Percentiles rank a stretch among this genome's conserved stretches.
Evolutionary conservation across 1,140 invertebrate genomes (phyloP).

Genomic region (Tachypleus tridentatus): DNA sequence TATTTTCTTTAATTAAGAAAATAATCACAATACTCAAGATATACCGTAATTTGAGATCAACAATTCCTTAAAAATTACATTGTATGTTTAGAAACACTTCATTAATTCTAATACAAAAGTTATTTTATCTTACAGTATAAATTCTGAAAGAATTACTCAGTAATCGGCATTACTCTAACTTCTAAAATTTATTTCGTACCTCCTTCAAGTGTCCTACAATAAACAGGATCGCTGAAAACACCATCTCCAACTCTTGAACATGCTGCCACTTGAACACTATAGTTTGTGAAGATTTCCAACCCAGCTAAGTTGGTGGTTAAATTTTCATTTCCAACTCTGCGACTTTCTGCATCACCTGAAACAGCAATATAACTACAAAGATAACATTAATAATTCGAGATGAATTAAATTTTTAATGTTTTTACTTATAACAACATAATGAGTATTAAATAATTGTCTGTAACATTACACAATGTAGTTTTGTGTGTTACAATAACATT

Average conservation of each 20-base stretch:
- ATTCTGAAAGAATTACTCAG: not conserved
- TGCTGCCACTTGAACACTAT: slow-evolving; percentile 6
- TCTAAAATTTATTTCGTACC: slow-evolving; percentile 1
- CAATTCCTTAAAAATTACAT: not conserved
- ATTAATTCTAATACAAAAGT: not conserved
- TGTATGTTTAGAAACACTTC: not conserved
- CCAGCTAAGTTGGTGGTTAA: not conserved
- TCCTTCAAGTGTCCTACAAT: slow-evolving; percentile 5
- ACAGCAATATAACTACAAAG: too few relatives aligned
- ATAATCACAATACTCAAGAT: not conserved
- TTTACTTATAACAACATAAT: too few relatives aligned
- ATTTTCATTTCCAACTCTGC: not conserved
- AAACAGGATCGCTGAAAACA: not conserved
- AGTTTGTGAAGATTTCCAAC: slow-evolving; percentile 8
- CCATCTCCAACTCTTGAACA: slow-evolving; percentile 5
- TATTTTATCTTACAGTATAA: not conserved
- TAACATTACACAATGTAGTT: too few relatives aligned
- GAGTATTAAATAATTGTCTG: too few relatives aligned
- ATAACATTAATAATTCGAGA: too few relatives aligned
- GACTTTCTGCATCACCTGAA: too few relatives aligned
- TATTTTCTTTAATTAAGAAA: not conserved
- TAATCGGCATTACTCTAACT: too few relatives aligned
- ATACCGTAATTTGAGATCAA: not conserved
- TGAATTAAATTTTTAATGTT: too few relatives aligned
- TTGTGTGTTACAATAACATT: too few relatives aligned